These are phyloP conservation scores for Riptortus pedestris DNA, from an alignment of 1,140 invertebrate species.

Conservation along the genomic window DNA sequence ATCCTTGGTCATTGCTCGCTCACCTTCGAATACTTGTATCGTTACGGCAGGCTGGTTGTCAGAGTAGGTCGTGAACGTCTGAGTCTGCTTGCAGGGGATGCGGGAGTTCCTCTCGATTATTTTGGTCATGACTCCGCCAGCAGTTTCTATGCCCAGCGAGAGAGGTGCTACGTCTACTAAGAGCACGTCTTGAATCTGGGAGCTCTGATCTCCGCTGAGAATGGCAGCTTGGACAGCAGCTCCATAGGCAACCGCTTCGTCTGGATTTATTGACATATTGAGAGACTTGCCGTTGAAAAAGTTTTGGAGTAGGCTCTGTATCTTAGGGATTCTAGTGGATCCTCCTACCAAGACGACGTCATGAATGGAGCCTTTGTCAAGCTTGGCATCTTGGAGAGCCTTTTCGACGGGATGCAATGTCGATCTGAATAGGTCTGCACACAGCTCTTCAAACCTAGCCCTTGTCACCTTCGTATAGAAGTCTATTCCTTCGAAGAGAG, in stretches of 20 bases:
- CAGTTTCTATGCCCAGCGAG: conserved; percentile 36
- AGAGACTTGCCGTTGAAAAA: conserved; percentile 52
- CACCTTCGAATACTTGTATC: conserved; percentile 70
- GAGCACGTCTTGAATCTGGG: conserved; percentile 42
- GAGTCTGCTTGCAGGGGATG: conserved; percentile 50
- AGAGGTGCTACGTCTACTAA: conserved; percentile 44
- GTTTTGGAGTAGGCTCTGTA: conserved; percentile 43
- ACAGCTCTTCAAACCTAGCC: conserved; percentile 44
- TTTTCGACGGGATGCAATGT: conserved; percentile 61
- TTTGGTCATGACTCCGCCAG: conserved; percentile 46
- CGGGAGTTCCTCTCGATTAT: conserved; percentile 49
- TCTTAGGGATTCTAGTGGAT: conserved; percentile 49
- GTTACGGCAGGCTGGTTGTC: conserved; percentile 60
- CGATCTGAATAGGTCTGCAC: conserved; percentile 46
- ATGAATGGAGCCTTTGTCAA: conserved; percentile 52
- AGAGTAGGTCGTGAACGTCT: conserved; percentile 51
- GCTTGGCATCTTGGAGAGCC: conserved; percentile 58
- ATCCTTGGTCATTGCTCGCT: conserved; percentile 66
- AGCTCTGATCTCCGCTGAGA: conserved; percentile 49
- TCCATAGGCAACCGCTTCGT: conserved; percentile 62
- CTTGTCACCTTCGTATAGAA: conserved; percentile 43
- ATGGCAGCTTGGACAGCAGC: conserved; percentile 67
- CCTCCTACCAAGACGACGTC: conserved; percentile 61
- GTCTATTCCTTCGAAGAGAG: conserved; percentile 46
- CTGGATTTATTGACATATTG: conserved; percentile 64